phyloP scores from a whole-genome alignment of 2,888 invertebrate species.

The Disparrhopalites patrizii region DNA sequence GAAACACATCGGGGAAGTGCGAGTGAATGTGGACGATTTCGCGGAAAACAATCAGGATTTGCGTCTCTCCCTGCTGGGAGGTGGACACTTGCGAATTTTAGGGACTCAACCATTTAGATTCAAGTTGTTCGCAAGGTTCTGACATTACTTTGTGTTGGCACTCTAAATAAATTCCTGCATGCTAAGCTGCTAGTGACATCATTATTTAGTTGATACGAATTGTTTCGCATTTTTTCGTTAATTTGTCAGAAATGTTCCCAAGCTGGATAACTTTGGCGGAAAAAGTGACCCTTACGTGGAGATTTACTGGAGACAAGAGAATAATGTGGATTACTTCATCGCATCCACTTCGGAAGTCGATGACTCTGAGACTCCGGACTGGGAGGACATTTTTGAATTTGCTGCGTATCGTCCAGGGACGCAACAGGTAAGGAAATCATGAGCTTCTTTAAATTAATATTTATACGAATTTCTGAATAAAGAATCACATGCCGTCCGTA shows the following conservation, averaged over 20 bases:
- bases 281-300: slow-evolving; percentile 46
- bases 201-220: not conserved
- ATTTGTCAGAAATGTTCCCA: slow-evolving; percentile 34
- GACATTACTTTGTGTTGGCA: too few species aligned
- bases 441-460: not conserved
- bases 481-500: too few species aligned
- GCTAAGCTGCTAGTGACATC: too few species aligned
- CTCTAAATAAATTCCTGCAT: too few species aligned
- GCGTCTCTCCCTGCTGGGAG: slow-evolving; percentile 29
- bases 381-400: not conserved
- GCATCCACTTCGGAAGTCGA: slow-evolving; percentile 39
- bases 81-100: slow-evolving; percentile 36
- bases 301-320: slow-evolving; percentile 41
- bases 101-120: slow-evolving; percentile 42
- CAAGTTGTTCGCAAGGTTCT: slow-evolving; percentile 39
- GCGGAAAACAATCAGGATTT: slow-evolving; percentile 37
- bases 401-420: not conserved
- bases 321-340: slow-evolving; percentile 40
- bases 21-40: slow-evolving; percentile 41
- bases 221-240: not conserved
- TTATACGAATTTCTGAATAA: too few species aligned
- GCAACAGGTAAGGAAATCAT: not conserved
- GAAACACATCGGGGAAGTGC: slow-evolving; percentile 42
- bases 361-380: not conserved
- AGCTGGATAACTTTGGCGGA: slow-evolving; percentile 39